phyloP scores from a whole-genome alignment of 2,113 vertebrate genomes.

The Eulemur rufifrons region DNA sequence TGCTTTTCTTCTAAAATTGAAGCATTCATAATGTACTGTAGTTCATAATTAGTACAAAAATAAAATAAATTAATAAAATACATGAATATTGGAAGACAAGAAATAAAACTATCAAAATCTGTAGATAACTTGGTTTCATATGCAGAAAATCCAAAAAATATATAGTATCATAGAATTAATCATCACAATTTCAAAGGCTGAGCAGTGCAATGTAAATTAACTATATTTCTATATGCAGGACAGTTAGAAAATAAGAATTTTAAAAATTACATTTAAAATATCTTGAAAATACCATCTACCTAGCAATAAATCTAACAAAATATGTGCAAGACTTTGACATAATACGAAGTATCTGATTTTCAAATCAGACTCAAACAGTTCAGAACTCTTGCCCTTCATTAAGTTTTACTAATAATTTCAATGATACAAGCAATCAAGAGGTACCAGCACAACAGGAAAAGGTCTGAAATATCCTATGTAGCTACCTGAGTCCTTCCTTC shows the following conservation, averaged over 20 bases:
- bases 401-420: not conserved
- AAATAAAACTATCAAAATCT: conserved; percentile 21
- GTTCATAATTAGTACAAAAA: not conserved
- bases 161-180: not conserved
- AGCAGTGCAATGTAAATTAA: not conserved
- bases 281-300: not conserved
- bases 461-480: not conserved
- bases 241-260: not conserved
- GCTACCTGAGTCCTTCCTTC: not conserved
- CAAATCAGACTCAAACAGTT: not conserved
- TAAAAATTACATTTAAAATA: not conserved
- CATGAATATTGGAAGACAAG: not conserved
- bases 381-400: not conserved
- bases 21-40: not conserved
- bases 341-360: not conserved
- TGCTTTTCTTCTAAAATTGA: not conserved
- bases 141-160: not conserved
- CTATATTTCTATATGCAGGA: not conserved
- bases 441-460: not conserved
- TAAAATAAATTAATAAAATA: not conserved
- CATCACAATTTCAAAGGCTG: not conserved
- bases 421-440: not conserved
- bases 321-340: not conserved
- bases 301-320: not conserved
- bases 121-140: not conserved